phyloP scores from a whole-genome alignment of 2,888 invertebrate species.

The Molanna angustata region DNA sequence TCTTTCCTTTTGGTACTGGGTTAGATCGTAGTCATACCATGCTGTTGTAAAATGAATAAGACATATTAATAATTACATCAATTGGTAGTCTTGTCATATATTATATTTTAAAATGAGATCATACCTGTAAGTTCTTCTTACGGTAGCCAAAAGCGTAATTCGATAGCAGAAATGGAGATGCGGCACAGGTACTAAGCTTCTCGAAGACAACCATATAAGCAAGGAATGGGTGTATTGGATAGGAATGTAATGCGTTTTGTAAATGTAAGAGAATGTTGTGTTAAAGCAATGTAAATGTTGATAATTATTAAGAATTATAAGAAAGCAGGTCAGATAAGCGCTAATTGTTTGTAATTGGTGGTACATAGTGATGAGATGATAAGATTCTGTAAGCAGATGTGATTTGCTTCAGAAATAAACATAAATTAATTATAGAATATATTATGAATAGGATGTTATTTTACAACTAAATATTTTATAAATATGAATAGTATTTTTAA shows the following conservation, averaged over 20 bases:
- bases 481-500: too few species aligned
- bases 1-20: conserved; percentile 80
- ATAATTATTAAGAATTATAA: conserved; percentile 2
- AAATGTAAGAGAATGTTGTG: conserved; percentile 10
- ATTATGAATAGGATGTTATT: not conserved
- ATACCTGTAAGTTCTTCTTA: conserved; percentile 17
- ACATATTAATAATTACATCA: conserved; percentile 30
- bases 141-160: conserved; percentile 24
- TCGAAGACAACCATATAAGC: conserved; percentile 7
- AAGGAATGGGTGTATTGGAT: conserved; percentile 6
- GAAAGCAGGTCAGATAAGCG: conserved; percentile 2
- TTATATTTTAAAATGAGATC: conserved; percentile 7
- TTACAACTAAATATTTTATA: too few species aligned
- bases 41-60: conserved; percentile 52
- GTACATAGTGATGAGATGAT: conserved; percentile 4
- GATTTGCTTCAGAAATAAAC: not conserved
- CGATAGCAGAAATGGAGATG: conserved; percentile 20
- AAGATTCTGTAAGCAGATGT: conserved; percentile 1
- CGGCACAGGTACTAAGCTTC: conserved; percentile 13
- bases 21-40: conserved; percentile 89
- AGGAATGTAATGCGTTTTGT: conserved; percentile 10
- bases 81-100: not conserved
- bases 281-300: conserved; percentile 19
- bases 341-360: conserved; percentile 1
- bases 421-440: not conserved